Base-by-base conservation (phyloP, 1,140 invertebrate genomes). In the Tenebrio molitor region DNA sequence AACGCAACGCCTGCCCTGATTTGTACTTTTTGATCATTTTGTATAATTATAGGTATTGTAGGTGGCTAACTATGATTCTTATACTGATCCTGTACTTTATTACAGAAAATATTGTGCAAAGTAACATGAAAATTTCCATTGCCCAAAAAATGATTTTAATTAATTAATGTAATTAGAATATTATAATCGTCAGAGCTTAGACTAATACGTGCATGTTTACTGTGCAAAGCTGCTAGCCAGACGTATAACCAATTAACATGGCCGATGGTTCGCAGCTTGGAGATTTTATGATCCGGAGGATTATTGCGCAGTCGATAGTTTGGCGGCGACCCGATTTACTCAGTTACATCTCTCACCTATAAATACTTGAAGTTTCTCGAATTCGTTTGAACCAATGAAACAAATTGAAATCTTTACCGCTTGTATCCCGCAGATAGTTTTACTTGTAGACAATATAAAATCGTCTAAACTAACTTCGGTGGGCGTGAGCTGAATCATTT, bases 391-490 rank as follows among this genome's bases (percentile, higher is more conserved):
- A 23, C 50, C 21, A 29, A 58, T 14, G 1, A 25, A 58, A 58
- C 50, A 58, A 58, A 58, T 58, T 58, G 50, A 58, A 58, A 58
- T 33, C 50, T 58, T 58, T 58, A 58, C 50, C 23, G 19, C 50
- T 58, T 58, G 50, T 58, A 58, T 58, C 50, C 12, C 7, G 8
- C 15, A 15, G 50, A 58, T 58, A 58, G 50, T 33, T 58, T 58
- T 23, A 58, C 50, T 58, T 58, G 50, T 58, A 58, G 50, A 58
- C 50, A 58, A 58, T 58, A 58, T 58, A 58, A 58, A 58, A 58
- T 58, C 50, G 50, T 16, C 50, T 58, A 58, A 58, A 58, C 50
- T 15, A 58, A 58, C 23, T 58, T 58, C 50, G 6, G 50, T 25
- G 50, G 50, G 50, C 50, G 50, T 58, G 64, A 17, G 0, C 3